Evolutionary conservation across 2,888 invertebrate species (phyloP), one percentile per base, ranked within the genome.

Genomic region (Tholera decimalis): DNA sequence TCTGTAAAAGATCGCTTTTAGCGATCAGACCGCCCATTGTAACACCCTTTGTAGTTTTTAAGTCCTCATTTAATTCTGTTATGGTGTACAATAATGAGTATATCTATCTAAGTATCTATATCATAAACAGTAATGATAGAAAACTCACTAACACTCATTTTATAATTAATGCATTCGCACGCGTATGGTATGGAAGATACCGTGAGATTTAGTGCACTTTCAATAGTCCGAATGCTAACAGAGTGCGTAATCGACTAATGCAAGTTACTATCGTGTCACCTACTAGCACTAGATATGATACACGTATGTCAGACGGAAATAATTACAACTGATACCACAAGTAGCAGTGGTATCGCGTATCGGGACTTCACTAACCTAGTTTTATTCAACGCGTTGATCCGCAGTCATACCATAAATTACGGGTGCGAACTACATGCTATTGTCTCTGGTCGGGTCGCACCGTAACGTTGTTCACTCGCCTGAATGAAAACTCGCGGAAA

Each of bases 341-440:
- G 56, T 60, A 59, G 47, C 61, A 35, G 47, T 41, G 61, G 67
- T 80, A 62, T 76, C 69, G 61, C 54, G 59, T 76, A 76, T 76
- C 68, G 61, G 77, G 68, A 68, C 70, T 79, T 51, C 30, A 68
- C 61, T 77, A 78, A 75, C 77, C 77, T 62, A 78, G 62, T 78
- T 77, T 51, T 28, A 60, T 46, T 57, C 56, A 67, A 67, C 39
- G 50, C 61, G 60, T 44, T 71, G 77, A 79, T 70, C 63, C 54
- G 44, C 26, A 28, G 43, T 44, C 51, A 20, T 46, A 49, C 58
- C 58, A 53, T 77, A 73, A 63, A 63, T 61, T 43, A 54, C 58
- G 63, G 22, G 50, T 60, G 77, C 56, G 49, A 72, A 49, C 66
- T 57, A 43, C 26, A 55, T 47, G 53, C 49, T 55, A 55, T 76